Conservation (phyloP, 2,113 vertebrate genomes). For the Climacteris rufus region DNA sequence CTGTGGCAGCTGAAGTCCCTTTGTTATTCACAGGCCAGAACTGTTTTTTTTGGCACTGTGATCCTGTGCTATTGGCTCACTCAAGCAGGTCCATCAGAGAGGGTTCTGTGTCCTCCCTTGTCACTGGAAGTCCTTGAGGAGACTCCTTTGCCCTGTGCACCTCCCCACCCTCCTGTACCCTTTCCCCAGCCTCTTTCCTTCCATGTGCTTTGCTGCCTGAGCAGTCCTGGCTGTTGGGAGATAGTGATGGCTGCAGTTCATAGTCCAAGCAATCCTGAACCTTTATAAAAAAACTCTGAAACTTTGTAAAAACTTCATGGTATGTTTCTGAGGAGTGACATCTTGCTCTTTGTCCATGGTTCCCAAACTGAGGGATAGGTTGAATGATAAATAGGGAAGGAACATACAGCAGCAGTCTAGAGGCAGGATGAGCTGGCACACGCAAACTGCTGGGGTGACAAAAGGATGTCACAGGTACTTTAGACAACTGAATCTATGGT, state of each 20-base stretch:
- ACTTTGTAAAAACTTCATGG: not conserved
- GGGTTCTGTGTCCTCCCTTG: not conserved
- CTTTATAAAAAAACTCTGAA: not conserved
- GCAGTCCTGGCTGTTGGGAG: not conserved
- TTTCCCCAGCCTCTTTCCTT: not conserved
- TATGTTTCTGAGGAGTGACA: not conserved
- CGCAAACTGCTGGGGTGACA: not conserved
- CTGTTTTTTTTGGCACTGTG: not conserved
- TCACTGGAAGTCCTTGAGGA: not conserved
- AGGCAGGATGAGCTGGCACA: not conserved
- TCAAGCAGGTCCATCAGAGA: not conserved
- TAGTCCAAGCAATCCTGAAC: not conserved
- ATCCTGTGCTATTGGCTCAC: not conserved
- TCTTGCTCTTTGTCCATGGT: fast-evolving
- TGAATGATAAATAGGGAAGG: not conserved
- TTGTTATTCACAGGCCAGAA: not conserved
- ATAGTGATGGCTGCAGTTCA: not conserved
- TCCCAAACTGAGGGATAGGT: not conserved
- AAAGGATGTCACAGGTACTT: not conserved
- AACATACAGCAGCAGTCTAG: not conserved
- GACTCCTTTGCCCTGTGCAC: fast-evolving
- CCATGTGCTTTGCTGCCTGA: not conserved
- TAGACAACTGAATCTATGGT: not conserved
- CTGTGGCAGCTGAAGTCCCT: not conserved
- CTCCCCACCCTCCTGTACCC: not conserved